Conservation (phyloP, 2,113 vertebrate genomes). For the Pseudolaguvia tuberculata region DNA sequence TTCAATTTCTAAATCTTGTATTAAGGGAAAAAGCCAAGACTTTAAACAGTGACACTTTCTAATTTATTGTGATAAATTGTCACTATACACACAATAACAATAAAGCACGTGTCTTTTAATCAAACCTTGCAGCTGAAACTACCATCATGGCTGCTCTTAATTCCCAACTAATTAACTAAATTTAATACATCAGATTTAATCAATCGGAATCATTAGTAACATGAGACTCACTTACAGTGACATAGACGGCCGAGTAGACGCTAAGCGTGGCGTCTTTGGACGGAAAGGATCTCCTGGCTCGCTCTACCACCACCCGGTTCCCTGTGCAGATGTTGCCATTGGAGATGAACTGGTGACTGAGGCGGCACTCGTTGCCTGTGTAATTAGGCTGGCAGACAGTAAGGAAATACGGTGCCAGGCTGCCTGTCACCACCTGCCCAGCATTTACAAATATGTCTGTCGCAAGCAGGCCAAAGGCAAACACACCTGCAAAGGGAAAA, state of each 20-base stretch:
- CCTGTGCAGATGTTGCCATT: conserved; percentile 92
- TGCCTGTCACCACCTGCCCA: conserved; percentile 93
- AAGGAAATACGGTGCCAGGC: conserved; percentile 92
- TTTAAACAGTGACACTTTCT: background rate
- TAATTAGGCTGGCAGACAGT: conserved; percentile 97
- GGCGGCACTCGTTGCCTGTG: conserved; percentile 82
- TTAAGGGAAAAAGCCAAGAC: background rate
- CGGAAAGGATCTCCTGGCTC: conserved; percentile 89
- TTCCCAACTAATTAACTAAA: background rate
- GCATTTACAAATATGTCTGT: conserved; percentile 98
- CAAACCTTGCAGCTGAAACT: background rate
- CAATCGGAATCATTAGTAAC: background rate
- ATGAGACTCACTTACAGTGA: conserved; percentile 78
- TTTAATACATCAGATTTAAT: background rate
- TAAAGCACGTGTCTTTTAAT: background rate
- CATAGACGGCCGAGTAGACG: conserved; percentile 92
- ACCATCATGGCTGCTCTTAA: background rate
- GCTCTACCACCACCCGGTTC: conserved; percentile 79
- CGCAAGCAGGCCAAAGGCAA: conserved; percentile 96
- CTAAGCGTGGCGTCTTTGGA: conserved; percentile 96
- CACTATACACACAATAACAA: background rate
- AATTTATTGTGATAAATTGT: background rate
- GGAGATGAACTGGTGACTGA: conserved; percentile 84
- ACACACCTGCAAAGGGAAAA: conserved; percentile 76
- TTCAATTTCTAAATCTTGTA: background rate